Percentiles rank a stretch among this genome's conserved stretches.
Evolutionary conservation across 2,888 invertebrate species (phyloP).

Genomic region (Brachylomia viminalis): DNA sequence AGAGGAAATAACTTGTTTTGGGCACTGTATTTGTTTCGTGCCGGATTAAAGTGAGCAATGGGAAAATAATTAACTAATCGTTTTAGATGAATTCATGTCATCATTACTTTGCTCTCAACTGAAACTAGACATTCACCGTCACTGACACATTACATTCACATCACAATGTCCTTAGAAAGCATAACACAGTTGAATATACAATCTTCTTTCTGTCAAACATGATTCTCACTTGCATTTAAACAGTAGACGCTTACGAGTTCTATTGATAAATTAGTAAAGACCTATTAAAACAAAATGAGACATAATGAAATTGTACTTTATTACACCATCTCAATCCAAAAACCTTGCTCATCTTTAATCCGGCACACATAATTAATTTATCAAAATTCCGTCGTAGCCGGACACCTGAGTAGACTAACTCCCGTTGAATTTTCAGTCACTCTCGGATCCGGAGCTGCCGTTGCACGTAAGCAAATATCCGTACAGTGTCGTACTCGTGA

Average conservation of each 20-base stretch:
- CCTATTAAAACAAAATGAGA: background rate
- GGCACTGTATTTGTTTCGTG: constrained; percentile 61
- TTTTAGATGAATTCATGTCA: background rate
- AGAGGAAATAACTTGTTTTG: constrained; percentile 55
- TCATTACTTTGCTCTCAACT: background rate
- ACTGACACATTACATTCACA: background rate
- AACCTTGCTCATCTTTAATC: constrained; percentile 29
- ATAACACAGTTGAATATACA: background rate
- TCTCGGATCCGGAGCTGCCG: constrained; percentile 88
- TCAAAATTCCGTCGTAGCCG: constrained; percentile 57
- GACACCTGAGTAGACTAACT: constrained; percentile 86
- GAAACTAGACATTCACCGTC: background rate
- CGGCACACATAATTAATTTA: constrained; percentile 47
- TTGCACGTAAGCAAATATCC: constrained; percentile 88
- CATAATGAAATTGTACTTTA: background rate
- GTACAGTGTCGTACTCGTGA: constrained; percentile 81
- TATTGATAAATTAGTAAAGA: background rate
- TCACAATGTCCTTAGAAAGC: background rate
- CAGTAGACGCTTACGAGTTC: background rate
- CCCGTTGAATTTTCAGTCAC: constrained; percentile 88
- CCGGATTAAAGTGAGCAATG: constrained; percentile 34
- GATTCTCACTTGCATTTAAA: background rate
- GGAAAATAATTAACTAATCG: no score
- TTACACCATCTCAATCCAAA: no score
- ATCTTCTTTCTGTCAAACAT: background rate